Evolutionary conservation across 2,797 vertebrate species (phyloP), one percentile per base, ranked within the genome.

Genomic region (Danio choprae): DNA sequence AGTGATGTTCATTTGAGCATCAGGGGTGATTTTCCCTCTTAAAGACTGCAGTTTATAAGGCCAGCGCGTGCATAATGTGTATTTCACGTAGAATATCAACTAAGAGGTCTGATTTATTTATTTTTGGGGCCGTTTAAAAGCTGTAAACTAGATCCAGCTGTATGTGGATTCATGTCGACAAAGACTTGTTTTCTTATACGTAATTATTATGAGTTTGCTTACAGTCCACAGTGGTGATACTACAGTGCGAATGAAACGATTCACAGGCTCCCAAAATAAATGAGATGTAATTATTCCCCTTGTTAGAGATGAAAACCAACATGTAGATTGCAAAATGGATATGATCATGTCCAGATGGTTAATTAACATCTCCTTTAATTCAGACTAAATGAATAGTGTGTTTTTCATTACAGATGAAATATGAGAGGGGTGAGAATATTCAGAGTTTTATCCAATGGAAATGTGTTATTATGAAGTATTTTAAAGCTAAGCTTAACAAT

Each of bases 341-440:
- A 73, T 41, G 70, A 83, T 84, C 83, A 79, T 77, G 55, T 74
- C 81, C 81, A 86, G 81, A 85, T 81, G 76, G 81, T 74, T 70
- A 81, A 82, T 86, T 86, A 85, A 81, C 58, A 81, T 84, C 80
- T 81, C 18, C 48, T 80, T 82, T 81, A 76, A 79, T 85, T 82
- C 44, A 38, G 65, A 29, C 62, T 70, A 64, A 77, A 70, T 74
- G 43, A 55, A 74, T 59, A 80, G 68, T 67, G 65, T 58, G 70
- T 74, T 80, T 72, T 65, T 20, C n/a, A 53, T 48, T 29, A 16
- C 46, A 77, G 65, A 80, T 70, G 56, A 73, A 78, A 68, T 77
- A 60, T 79, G 43, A 74, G 53, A 15, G 53, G 36, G 46, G 38
- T 20, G 38, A 74, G 29, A 29, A 60, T 7, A 9, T 7, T 7